Percentiles rank a stretch among this genome's conserved stretches.
phyloP scores from a whole-genome alignment of 2,797 vertebrate species.

The Tympanoctomys barrerae region DNA sequence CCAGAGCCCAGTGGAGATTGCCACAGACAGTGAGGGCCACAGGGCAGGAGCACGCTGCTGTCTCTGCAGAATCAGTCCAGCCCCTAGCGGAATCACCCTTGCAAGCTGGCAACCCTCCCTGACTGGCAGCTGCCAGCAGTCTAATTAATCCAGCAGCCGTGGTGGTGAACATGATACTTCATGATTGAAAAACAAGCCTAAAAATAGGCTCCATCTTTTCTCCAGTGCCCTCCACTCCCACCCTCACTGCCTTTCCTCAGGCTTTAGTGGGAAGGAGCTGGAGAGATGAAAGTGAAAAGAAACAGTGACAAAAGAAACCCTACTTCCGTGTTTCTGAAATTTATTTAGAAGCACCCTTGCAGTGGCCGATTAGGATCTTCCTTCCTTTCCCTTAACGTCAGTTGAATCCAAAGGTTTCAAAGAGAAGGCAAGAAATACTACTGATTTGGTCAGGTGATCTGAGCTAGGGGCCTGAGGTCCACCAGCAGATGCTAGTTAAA shows the following conservation, averaged over 20 bases:
- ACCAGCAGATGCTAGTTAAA: not conserved
- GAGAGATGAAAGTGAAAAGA: not conserved
- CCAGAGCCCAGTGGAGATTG: not conserved
- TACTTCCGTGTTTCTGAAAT: not conserved
- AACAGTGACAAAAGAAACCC: not conserved
- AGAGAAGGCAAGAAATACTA: conserved; percentile 53
- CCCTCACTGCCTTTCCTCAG: not conserved
- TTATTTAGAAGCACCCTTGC: conserved; percentile 22
- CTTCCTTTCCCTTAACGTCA: conserved; percentile 43
- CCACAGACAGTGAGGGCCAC: not conserved
- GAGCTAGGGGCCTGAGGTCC: not conserved
- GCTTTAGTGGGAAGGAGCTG: not conserved
- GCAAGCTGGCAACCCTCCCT: conserved; percentile 71
- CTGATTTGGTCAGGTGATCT: conserved; percentile 37
- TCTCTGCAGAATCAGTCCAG: not conserved
- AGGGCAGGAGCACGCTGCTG: not conserved
- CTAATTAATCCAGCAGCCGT: conserved; percentile 77
- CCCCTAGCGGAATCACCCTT: conserved; percentile 37
- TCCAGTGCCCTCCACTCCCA: not conserved
- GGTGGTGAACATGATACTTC: conserved; percentile 72
- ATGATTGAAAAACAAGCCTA: conserved; percentile 81
- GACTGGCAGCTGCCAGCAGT: conserved; percentile 74
- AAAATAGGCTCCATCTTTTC: conserved; percentile 72
- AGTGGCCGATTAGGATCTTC: conserved; percentile 1
- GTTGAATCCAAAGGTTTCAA: conserved; percentile 38